A percentile compares a stretch with the other conserved stretches of the same genome.
Evolutionary conservation across 2,888 invertebrate species (phyloP).

Genomic region (Apoda limacodes): DNA sequence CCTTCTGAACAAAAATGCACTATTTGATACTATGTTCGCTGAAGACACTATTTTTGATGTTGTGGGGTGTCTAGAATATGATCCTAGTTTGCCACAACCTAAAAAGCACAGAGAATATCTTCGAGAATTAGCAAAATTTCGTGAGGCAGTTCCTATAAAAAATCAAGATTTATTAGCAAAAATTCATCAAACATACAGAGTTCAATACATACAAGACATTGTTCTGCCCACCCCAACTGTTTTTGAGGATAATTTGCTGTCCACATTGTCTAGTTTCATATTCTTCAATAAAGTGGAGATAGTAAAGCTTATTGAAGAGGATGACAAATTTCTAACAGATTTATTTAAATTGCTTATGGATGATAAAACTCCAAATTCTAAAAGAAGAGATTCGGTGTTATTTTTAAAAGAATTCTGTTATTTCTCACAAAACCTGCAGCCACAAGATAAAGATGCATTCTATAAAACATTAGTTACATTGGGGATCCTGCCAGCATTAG

Average conservation of each 20-base stretch:
- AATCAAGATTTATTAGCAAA: conserved; percentile 95
- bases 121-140: conserved; percentile 90
- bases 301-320: conserved; percentile 97
- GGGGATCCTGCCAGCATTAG: conserved; percentile 89
- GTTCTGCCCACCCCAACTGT: conserved; percentile 98
- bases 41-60: conserved; percentile 98
- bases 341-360: conserved; percentile 94
- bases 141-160: conserved; percentile 94
- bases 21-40: conserved; percentile 98
- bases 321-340: conserved; percentile 95
- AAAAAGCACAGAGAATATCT: conserved; percentile 97
- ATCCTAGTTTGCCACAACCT: conserved; percentile 87
- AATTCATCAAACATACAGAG: conserved; percentile 99
- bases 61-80: conserved; percentile 98
- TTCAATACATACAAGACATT: conserved; percentile 99
- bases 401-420: conserved; percentile 99
- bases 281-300: conserved; percentile 99
- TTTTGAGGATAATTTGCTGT: conserved; percentile 99
- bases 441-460: conserved; percentile 96
- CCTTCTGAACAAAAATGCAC: conserved; percentile 95
- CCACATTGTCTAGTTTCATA: conserved; percentile 97
- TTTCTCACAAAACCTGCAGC: conserved; percentile 98
- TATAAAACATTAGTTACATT: conserved; percentile 93
- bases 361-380: conserved; percentile 84
- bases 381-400: conserved; percentile 92